phyloP scores from a whole-genome alignment of 2,797 vertebrate genomes.

The Poeciliopsis infans region DNA sequence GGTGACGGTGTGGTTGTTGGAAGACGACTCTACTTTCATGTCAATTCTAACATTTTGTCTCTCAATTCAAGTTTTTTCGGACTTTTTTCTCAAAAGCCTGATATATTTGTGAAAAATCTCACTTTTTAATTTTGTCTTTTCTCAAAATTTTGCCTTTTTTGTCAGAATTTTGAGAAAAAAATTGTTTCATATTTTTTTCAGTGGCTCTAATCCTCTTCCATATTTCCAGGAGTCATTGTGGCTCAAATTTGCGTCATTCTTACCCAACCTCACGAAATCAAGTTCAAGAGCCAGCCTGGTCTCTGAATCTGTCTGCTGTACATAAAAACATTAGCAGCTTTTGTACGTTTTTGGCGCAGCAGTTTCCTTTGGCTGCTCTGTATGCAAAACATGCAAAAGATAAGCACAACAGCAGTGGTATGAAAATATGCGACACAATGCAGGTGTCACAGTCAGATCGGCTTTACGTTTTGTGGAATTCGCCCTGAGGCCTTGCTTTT shows the following conservation, averaged over 20 bases:
- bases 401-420: conserved; percentile 11
- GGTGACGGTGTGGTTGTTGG: too few relatives aligned
- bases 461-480: conserved; percentile 23
- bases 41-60: too few relatives aligned
- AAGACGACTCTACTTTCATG: too few relatives aligned
- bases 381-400: conserved; percentile 61
- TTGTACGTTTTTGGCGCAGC: conserved; percentile 16
- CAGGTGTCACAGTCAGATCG: conserved; percentile 8
- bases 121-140: too few relatives aligned
- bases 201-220: too few relatives aligned
- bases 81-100: too few relatives aligned
- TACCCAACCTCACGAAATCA: conserved; percentile 17
- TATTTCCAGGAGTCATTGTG: background rate
- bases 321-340: conserved; percentile 21
- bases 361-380: conserved; percentile 19
- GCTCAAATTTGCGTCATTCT: conserved; percentile 29
- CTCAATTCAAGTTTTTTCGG: too few relatives aligned
- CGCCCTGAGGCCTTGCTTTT: conserved; percentile 8
- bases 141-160: too few relatives aligned
- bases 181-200: too few relatives aligned
- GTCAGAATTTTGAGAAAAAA: too few relatives aligned
- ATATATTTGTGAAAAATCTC: too few relatives aligned
- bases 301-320: background rate
- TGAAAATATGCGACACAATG: conserved; percentile 15
- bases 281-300: conserved; percentile 11